A percentile compares a stretch with the other conserved stretches of the same genome.
Evolutionary conservation across 2,113 vertebrate species (phyloP).

Genomic region (Phyllopteryx taeniolatus): DNA sequence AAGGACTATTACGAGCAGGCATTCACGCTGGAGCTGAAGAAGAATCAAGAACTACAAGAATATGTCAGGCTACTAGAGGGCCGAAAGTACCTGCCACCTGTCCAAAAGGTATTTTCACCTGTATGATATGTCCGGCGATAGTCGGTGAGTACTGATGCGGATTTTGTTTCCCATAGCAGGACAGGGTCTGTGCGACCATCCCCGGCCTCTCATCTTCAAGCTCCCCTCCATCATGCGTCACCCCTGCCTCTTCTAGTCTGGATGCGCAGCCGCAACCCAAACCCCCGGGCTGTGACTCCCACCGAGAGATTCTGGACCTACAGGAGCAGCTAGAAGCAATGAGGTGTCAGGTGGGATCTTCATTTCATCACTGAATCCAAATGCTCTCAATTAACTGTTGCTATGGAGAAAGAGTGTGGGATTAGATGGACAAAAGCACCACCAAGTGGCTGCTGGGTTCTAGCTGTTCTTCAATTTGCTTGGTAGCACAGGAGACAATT

Average conservation of each 20-base stretch:
- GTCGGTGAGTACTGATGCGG: neutral
- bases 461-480: neutral
- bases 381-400: slow-evolving; percentile 57
- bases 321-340: slow-evolving; percentile 73
- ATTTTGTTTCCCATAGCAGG: neutral
- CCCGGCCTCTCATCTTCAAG: slow-evolving; percentile 18
- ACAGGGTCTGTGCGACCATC: neutral
- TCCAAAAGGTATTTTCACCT: slow-evolving; percentile 49
- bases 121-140: neutral
- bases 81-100: slow-evolving; percentile 43
- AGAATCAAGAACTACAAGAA: slow-evolving; percentile 77
- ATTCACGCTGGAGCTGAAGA: slow-evolving; percentile 77
- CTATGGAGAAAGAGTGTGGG: slow-evolving; percentile 40
- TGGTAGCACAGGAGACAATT: neutral
- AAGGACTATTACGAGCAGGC: slow-evolving; percentile 77
- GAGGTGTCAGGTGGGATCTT: slow-evolving; percentile 67
- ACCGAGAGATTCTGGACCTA: slow-evolving; percentile 62
- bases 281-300: slow-evolving; percentile 24
- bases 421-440: slow-evolving; percentile 49
- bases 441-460: slow-evolving; percentile 58
- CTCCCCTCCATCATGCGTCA: slow-evolving; percentile 16
- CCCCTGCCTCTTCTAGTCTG: slow-evolving; percentile 5
- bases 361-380: slow-evolving; percentile 19
- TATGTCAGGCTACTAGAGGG: slow-evolving; percentile 72
- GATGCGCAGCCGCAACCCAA: slow-evolving; percentile 15